Conservation (phyloP, 2,888 invertebrate genomes). For the Meganola albula region DNA sequence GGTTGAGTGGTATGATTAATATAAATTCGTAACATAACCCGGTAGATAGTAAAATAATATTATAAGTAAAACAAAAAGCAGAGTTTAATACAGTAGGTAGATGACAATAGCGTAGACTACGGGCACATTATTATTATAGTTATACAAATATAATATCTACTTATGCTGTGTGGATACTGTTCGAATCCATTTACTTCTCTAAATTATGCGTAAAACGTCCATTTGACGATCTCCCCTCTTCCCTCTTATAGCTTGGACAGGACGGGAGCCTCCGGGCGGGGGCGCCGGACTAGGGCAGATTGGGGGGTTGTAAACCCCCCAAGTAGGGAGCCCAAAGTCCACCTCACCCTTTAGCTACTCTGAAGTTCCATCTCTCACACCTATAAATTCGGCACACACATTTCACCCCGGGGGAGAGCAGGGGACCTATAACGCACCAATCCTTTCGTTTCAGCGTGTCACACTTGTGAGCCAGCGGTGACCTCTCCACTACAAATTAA, state of each 20-base stretch:
- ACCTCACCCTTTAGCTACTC: constrained; percentile 77
- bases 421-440: constrained; percentile 68
- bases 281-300: constrained; percentile 76
- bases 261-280: constrained; percentile 72
- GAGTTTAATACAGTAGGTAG: too few species aligned
- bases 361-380: constrained; percentile 78
- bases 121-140: too few species aligned
- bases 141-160: constrained; percentile 57
- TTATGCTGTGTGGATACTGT: constrained; percentile 68
- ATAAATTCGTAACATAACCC: too few species aligned
- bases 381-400: constrained; percentile 78
- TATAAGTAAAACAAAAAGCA: too few species aligned
- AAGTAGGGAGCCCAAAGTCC: constrained; percentile 74
- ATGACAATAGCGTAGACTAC: too few species aligned
- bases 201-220: constrained; percentile 80
- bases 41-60: too few species aligned
- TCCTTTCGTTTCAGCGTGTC: constrained; percentile 73
- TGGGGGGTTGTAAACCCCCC: constrained; percentile 65
- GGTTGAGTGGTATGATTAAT: too few species aligned
- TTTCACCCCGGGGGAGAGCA: constrained; percentile 63
- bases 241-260: constrained; percentile 78
- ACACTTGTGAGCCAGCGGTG: constrained; percentile 70
- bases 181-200: constrained; percentile 79
- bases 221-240: constrained; percentile 77
- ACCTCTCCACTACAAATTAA: constrained; percentile 77